Percentiles rank a stretch among this genome's conserved stretches.
These are phyloP conservation scores for Hololepta plana DNA, from an alignment of 2,888 invertebrate species.

Conservation along the genomic window DNA sequence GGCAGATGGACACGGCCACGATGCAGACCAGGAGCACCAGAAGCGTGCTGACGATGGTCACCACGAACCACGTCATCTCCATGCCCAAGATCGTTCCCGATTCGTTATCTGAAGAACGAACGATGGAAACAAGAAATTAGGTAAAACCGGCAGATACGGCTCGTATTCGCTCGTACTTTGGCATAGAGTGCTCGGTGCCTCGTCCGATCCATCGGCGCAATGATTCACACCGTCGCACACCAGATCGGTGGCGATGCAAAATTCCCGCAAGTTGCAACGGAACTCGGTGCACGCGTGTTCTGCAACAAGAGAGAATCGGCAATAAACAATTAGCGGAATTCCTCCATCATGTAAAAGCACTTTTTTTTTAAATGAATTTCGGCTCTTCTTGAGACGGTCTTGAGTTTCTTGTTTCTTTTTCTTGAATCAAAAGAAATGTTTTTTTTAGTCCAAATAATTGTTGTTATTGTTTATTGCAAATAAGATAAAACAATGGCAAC, in stretches of 20 bases:
- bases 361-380: too few species aligned
- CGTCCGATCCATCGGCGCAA: slow-evolving; percentile 87
- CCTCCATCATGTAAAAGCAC: too few species aligned
- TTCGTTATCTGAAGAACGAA: slow-evolving; percentile 36
- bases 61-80: slow-evolving; percentile 59
- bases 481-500: too few species aligned
- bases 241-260: slow-evolving; percentile 83
- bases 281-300: slow-evolving; percentile 82
- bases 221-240: slow-evolving; percentile 87
- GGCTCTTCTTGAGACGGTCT: too few species aligned
- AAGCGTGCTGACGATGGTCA: slow-evolving; percentile 48
- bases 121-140: slow-evolving; percentile 1
- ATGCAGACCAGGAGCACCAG: slow-evolving; percentile 50
- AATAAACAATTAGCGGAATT: too few species aligned
- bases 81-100: slow-evolving; percentile 48
- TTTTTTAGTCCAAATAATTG: too few species aligned
- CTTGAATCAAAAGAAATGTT: too few species aligned
- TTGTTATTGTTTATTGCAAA: too few species aligned
- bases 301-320: too few species aligned
- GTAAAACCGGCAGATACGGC: background rate
- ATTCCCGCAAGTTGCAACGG: slow-evolving; percentile 69
- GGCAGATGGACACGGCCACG: slow-evolving; percentile 54
- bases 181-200: slow-evolving; percentile 68
- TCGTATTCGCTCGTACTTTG: slow-evolving; percentile 51
- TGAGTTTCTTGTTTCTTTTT: too few species aligned